A percentile compares a stretch with the other conserved stretches of the same genome.
These are phyloP conservation scores for Melanophora roralis DNA, from an alignment of 2,888 invertebrate genomes.

Conservation along the genomic window DNA sequence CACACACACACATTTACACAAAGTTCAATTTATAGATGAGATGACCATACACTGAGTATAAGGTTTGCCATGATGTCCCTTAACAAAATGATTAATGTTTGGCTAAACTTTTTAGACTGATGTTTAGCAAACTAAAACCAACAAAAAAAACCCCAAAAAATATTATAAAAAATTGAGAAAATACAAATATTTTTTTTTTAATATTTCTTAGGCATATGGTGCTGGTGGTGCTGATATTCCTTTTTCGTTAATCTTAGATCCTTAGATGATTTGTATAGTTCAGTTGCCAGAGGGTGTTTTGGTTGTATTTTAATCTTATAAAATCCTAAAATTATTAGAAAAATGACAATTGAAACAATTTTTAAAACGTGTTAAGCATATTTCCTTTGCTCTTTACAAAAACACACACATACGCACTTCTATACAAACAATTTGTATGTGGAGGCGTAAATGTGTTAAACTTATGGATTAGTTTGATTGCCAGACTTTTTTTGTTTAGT, in stretches of 20 bases:
- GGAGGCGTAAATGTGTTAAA: background rate
- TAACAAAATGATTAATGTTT: constrained; percentile 62
- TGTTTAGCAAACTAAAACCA: constrained; percentile 39
- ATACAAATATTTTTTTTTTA: constrained; percentile 12
- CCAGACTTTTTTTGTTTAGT: background rate
- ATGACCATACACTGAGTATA: constrained; percentile 40
- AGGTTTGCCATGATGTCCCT: constrained; percentile 47
- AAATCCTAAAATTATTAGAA: constrained; percentile 48
- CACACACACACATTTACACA: background rate
- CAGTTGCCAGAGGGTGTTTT: constrained; percentile 13
- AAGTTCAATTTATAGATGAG: background rate
- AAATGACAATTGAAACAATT: constrained; percentile 58
- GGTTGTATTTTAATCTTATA: constrained; percentile 44
- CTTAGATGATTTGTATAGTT: background rate
- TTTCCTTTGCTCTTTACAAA: background rate
- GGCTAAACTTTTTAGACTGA: constrained; percentile 60
- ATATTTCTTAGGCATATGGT: constrained; percentile 34
- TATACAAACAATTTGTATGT: background rate
- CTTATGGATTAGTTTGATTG: background rate
- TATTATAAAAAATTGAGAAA: constrained; percentile 2
- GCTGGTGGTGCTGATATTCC: background rate
- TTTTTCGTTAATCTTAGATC: background rate
- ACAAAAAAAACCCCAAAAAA: constrained; percentile 3
- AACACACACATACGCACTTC: background rate
- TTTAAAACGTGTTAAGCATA: constrained; percentile 57